Evolutionary conservation across 2,888 invertebrate genomes (phyloP), one percentile per base, ranked within the genome.

Genomic region (Tetropium fuscum): DNA sequence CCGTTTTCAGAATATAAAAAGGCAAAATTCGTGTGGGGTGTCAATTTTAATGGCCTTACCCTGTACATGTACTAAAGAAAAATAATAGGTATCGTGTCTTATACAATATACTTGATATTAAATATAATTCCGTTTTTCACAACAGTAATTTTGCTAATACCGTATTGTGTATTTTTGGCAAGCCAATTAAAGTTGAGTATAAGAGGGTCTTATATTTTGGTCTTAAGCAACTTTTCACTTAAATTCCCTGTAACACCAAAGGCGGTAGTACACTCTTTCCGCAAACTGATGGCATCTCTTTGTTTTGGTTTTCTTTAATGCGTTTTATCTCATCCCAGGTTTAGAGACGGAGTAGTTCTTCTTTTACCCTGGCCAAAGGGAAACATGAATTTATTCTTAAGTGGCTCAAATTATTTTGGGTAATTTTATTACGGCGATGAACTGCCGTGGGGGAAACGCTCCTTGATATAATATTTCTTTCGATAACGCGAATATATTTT

Each of bases 191-290:
- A 66, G 56, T 64, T 62, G 55, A 43, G 53, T 41, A 48, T 60
- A 57, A 63, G 63, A 56, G 60, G 61, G 64, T 48, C 51, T 49
- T 64, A 65, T 62, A 64, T 68, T 66, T 64, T 58, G 65, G 63
- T 61, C 66, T 65, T 68, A 69, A 63, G 64, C 68, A 80, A 80
- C 80, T 80, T 80, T 77, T 71, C 78, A 80, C 80, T 80, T 80
- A 80, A 78, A 77, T 77, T 78, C 76, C 69, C 69, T 70, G 68
- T 61, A 68, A 61, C 72, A 72, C 74, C 72, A 68, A 69, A 66
- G 71, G 74, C 64, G 67, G 65, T 67, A 66, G 64, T 69, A 63
- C 71, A 68, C 71, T 74, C 71, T 74, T 74, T 69, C 76, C 74
- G 66, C 74, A 69, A 62, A 73, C 74, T 69, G 77, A 76, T 72